Percentiles rank a stretch among this genome's conserved stretches.
These are phyloP conservation scores for Coelinius sp. DNA, from an alignment of 2,888 invertebrate genomes.

Conservation along the genomic window DNA sequence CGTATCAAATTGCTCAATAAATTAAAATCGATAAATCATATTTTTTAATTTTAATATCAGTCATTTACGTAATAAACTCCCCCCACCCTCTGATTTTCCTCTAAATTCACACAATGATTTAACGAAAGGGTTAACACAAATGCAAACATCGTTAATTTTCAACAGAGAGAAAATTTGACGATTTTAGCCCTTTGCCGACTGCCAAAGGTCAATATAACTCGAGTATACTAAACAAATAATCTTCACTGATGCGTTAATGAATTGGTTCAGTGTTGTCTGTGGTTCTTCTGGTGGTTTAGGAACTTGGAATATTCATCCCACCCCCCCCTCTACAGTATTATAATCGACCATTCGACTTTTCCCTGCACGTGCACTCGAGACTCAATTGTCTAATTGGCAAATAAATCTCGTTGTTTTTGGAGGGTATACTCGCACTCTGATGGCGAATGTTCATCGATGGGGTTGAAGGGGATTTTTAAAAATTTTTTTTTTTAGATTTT, in stretches of 20 bases:
- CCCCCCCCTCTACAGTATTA: not conserved
- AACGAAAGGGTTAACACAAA: slow-evolving; percentile 58
- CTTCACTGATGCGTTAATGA: slow-evolving; percentile 63
- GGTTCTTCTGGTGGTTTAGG: slow-evolving; percentile 48
- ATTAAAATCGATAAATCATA: not conserved
- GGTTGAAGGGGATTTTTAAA: slow-evolving; percentile 21
- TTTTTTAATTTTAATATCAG: not conserved
- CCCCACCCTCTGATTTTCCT: not conserved
- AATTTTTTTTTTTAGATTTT: slow-evolving; percentile 7
- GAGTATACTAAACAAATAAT: slow-evolving; percentile 63
- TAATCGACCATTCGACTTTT: slow-evolving; percentile 37
- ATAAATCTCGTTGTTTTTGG: slow-evolving; percentile 66
- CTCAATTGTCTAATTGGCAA: slow-evolving; percentile 67
- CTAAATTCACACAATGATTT: not conserved
- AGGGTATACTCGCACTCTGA: slow-evolving; percentile 39
- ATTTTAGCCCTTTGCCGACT: slow-evolving; percentile 53
- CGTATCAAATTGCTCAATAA: too few relatives aligned
- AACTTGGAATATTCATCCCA: not conserved
- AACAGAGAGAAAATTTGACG: slow-evolving; percentile 56
- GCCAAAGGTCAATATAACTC: slow-evolving; percentile 69
- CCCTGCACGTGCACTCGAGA: slow-evolving; percentile 46
- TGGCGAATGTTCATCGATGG: slow-evolving; percentile 1
- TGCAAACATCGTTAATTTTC: slow-evolving; percentile 69
- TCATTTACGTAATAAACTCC: not conserved
- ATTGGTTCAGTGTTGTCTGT: slow-evolving; percentile 52